A percentile compares a stretch with the other conserved stretches of the same genome.
phyloP scores from a whole-genome alignment of 2,113 vertebrate species.

The Struthidea cinerea region DNA sequence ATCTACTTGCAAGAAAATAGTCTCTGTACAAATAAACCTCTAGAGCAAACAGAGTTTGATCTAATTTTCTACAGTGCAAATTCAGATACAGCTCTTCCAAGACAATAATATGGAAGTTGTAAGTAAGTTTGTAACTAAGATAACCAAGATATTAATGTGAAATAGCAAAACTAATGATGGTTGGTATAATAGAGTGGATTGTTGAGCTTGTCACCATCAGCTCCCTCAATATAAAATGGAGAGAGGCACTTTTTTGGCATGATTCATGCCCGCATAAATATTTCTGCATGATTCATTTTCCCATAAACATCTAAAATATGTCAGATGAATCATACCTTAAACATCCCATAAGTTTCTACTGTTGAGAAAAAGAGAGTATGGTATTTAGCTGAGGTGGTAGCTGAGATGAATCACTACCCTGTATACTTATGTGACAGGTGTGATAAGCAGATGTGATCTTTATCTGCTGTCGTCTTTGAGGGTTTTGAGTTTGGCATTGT shows the following conservation, averaged over 20 bases:
- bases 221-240: not conserved
- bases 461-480: not conserved
- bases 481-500: not conserved
- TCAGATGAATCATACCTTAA: constrained; percentile 33
- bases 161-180: not conserved
- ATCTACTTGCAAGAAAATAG: not conserved
- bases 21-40: not conserved
- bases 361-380: not conserved
- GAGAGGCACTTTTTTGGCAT: not conserved
- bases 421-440: not conserved
- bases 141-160: not conserved
- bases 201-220: not conserved
- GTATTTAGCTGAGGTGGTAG: not conserved
- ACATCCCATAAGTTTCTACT: not conserved
- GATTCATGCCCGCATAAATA: constrained; percentile 12
- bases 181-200: not conserved
- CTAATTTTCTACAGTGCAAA: not conserved
- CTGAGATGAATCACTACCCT: not conserved
- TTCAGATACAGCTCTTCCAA: not conserved
- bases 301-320: not conserved
- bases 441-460: not conserved
- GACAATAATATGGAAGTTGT: not conserved
- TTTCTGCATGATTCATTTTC: constrained; percentile 37
- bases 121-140: not conserved
- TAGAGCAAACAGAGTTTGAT: not conserved